Evolutionary conservation across 2,797 vertebrate species (phyloP), one percentile per base, ranked within the genome.

Genomic region (Aeoliscus strigatus): DNA sequence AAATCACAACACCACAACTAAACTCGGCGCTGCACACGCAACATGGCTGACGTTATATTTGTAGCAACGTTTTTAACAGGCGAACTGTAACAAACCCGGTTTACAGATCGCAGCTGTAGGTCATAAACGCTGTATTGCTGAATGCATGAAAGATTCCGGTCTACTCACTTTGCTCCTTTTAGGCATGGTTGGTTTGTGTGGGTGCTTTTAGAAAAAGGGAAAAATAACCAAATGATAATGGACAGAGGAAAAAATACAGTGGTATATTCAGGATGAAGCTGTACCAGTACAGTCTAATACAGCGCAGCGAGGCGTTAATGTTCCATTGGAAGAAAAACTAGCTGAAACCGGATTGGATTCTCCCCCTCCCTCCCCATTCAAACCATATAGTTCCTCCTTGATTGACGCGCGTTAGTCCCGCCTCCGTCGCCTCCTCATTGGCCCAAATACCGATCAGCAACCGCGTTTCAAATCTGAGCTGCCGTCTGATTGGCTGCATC

Each of bases 301-400:
- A 73, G 81, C 66, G 75, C 66, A 67, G 79, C 71, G 66, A 86
- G 80, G 80, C 84, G 83, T 82, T 89, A 90, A 81, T 87, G 86
- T 85, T 89, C 88, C 84, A 88, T 86, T 88, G 86, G 86, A 85
- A 87, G 81, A 76, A 82, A 85, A 90, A 90, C 91, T 90, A 90
- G 92, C 91, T 92, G 70, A 90, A 91, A 90, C 90, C 90, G 90
- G 91, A 91, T 92, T 88, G 89, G 85, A 77, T 89, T 87, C 84
- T 82, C 82, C 86, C 81, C 86, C 82, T 77, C 86, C 83, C 81
- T 81, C 83, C 64, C 70, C 62, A 70, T 82, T 87, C 85, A 86
- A 83, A 82, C 81, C 77, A 81, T 81, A 80, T 66, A 73, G 73
- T 71, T 63, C 66, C 73, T 32, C 58, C 27, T 18, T 84, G 81